These are phyloP conservation scores for Macrophya annulata DNA, from an alignment of 2,888 invertebrate genomes.

Conservation along the genomic window DNA sequence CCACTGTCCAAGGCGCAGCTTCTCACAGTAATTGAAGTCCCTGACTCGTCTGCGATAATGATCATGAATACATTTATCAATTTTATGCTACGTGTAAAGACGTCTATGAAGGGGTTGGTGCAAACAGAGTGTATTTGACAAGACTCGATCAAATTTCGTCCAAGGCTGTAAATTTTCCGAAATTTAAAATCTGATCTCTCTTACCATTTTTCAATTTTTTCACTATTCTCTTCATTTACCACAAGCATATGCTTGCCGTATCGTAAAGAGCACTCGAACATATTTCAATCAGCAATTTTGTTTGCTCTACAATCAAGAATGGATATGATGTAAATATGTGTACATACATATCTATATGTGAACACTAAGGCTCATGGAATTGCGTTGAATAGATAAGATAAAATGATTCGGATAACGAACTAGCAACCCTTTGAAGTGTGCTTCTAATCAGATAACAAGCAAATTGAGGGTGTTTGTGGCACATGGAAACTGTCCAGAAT, in stretches of 20 bases:
- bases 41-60: slow-evolving; percentile 86
- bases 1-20: slow-evolving; percentile 98
- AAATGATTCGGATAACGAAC: not conserved
- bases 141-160: not conserved
- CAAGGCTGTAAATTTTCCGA: not conserved
- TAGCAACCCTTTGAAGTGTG: slow-evolving; percentile 3
- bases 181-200: not conserved
- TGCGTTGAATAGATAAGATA: slow-evolving; percentile 25
- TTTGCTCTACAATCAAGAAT: slow-evolving; percentile 19
- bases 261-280: not conserved
- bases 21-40: slow-evolving; percentile 92
- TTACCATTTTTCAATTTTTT: not conserved
- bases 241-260: not conserved
- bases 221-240: not conserved
- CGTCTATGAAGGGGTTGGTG: not conserved
- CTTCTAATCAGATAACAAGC: not conserved
- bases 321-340: not conserved
- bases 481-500: not conserved
- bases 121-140: not conserved
- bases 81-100: not conserved
- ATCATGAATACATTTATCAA: not conserved
- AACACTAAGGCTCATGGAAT: not conserved
- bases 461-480: not conserved
- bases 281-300: slow-evolving; percentile 4
- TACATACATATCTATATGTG: not conserved